phyloP scores from a whole-genome alignment of 2,888 invertebrate species.

The Ophion obscuratus region DNA sequence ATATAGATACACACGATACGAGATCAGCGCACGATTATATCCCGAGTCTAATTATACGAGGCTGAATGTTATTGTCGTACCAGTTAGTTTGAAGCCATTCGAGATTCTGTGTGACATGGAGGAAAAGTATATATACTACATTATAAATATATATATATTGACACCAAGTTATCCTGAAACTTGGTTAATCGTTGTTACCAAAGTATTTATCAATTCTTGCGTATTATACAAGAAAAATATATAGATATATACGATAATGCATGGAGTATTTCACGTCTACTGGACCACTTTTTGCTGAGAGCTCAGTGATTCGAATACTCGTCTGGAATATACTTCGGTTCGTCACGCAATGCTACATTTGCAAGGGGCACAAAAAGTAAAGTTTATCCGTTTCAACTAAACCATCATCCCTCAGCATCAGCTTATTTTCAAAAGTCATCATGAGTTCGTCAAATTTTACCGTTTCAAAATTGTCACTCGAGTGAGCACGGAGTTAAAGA shows the following conservation, averaged over 20 bases:
- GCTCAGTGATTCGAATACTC: not conserved
- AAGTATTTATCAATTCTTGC: constrained; percentile 46
- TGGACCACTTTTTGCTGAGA: not conserved
- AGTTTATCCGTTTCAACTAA: not conserved
- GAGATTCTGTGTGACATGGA: constrained; percentile 35
- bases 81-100: constrained; percentile 7
- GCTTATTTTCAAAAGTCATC: not conserved
- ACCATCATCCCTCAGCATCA: not conserved
- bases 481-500: not conserved
- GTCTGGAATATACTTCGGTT: not conserved
- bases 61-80: constrained; percentile 24
- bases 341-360: not conserved
- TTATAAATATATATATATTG: constrained; percentile 37
- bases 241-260: constrained; percentile 10
- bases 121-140: constrained; percentile 33
- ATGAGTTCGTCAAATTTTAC: not conserved
- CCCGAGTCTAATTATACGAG: constrained; percentile 26
- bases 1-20: not conserved
- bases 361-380: too few species aligned
- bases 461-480: not conserved
- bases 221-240: constrained; percentile 24
- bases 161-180: constrained; percentile 39
- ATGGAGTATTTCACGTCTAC: constrained; percentile 15
- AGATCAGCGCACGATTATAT: constrained; percentile 11
- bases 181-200: constrained; percentile 62